A percentile compares a stretch with the other conserved stretches of the same genome.
These are phyloP conservation scores for Pristionchus pacificus DNA, from an alignment of 1,140 invertebrate genomes.

Conservation along the genomic window DNA sequence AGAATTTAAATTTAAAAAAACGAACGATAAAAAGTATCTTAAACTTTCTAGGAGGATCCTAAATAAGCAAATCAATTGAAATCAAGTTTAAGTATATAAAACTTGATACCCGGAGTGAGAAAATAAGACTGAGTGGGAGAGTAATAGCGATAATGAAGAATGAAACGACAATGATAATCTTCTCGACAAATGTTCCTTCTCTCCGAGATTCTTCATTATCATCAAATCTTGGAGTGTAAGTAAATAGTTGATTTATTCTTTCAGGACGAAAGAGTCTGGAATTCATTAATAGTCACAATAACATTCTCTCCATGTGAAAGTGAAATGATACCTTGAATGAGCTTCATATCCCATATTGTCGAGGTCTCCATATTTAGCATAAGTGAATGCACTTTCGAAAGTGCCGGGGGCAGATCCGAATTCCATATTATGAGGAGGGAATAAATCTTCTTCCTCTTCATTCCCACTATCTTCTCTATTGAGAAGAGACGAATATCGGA, in stretches of 20 bases:
- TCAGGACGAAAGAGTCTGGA: too few relatives aligned
- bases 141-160: conserved; percentile 23
- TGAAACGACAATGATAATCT: conserved; percentile 17
- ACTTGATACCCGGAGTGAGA: conserved; percentile 33
- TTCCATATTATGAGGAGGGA: conserved; percentile 17
- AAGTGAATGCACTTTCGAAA: conserved; percentile 31
- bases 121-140: conserved; percentile 36
- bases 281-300: too few relatives aligned
- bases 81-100: not conserved
- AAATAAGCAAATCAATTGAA: not conserved
- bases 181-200: conserved; percentile 16
- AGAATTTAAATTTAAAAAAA: too few relatives aligned
- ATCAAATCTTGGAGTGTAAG: not conserved
- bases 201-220: not conserved
- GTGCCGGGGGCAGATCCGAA: conserved; percentile 25
- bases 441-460: conserved; percentile 16
- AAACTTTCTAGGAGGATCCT: conserved; percentile 1
- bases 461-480: conserved; percentile 2
- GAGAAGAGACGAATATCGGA: conserved; percentile 3
- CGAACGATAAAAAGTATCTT: too few relatives aligned
- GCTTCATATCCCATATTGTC: conserved; percentile 39
- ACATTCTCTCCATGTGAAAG: not conserved
- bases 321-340: conserved; percentile 15
- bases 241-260: not conserved
- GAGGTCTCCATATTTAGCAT: conserved; percentile 36